A percentile compares a stretch with the other conserved stretches of the same genome.
phyloP scores from a whole-genome alignment of 2,888 invertebrate genomes.

The Dicyrtoma fusca region DNA sequence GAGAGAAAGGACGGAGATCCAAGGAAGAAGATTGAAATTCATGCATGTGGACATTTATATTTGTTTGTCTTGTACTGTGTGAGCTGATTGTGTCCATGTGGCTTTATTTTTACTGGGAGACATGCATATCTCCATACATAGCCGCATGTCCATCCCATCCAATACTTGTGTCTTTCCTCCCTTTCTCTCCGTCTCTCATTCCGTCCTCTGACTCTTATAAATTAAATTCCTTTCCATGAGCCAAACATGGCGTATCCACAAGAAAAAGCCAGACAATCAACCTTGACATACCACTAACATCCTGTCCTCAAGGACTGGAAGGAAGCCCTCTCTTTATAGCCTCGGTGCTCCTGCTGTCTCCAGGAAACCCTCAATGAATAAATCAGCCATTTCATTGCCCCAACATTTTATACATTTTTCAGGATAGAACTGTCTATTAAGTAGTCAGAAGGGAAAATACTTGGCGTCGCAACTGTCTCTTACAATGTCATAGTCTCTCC shows the following conservation, averaged over 20 bases:
- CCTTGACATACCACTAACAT: slow-evolving; percentile 9
- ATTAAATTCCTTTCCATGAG: slow-evolving; percentile 11
- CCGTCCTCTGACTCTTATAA: slow-evolving; percentile 1
- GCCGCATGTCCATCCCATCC: background rate
- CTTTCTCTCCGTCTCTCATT: background rate
- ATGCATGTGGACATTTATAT: slow-evolving; percentile 7
- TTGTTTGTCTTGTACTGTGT: slow-evolving; percentile 16
- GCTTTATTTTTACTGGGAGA: background rate
- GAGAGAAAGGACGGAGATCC: background rate
- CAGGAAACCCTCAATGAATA: slow-evolving; percentile 11
- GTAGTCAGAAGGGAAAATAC: too few species aligned
- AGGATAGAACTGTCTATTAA: background rate
- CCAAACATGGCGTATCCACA: background rate
- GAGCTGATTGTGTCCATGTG: background rate
- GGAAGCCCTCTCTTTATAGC: background rate
- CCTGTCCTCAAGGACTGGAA: slow-evolving; percentile 3
- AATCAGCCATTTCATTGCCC: background rate
- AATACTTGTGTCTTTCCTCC: background rate
- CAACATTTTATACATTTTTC: background rate
- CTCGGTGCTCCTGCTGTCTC: background rate
- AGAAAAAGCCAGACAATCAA: slow-evolving; percentile 1
- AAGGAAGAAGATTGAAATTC: background rate
- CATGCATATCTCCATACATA: too few species aligned
- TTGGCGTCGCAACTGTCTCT: too few species aligned
- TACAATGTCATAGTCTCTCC: too few species aligned